Conservation (phyloP, 2,797 vertebrate genomes). For the Limnodromus scolopaceus region DNA sequence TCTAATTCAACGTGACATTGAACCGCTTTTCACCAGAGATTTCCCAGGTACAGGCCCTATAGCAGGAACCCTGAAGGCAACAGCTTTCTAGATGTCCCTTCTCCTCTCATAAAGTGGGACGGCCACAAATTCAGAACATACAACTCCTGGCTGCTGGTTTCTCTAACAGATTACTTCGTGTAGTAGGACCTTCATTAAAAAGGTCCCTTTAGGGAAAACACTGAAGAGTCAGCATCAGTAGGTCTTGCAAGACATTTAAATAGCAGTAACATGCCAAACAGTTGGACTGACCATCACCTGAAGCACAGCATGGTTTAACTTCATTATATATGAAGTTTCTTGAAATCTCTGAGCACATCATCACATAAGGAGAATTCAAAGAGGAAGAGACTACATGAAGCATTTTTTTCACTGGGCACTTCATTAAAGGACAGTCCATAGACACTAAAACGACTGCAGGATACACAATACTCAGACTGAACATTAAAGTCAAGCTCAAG, state of each 20-base stretch:
- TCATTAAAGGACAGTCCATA: neutral
- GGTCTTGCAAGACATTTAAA: neutral
- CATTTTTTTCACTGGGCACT: neutral
- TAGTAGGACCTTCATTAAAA: neutral
- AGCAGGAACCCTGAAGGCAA: neutral
- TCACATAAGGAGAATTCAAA: neutral
- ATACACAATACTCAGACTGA: neutral
- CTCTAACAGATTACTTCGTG: neutral
- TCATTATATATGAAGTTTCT: neutral
- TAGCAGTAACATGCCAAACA: neutral
- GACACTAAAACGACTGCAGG: neutral
- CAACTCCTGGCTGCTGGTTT: neutral
- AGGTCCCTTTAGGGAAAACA: neutral
- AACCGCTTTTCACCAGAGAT: neutral
- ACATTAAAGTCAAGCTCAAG: neutral
- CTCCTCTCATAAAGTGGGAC: neutral
- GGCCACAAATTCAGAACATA: neutral
- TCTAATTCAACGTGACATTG: neutral
- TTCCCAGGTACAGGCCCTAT: neutral
- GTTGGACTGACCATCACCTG: neutral
- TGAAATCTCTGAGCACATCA: neutral
- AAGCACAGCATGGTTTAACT: neutral
- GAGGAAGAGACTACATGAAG: neutral
- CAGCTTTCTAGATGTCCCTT: neutral
- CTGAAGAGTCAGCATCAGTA: neutral